These are phyloP conservation scores for Cancer borealis DNA, from an alignment of 2,888 invertebrate species.

Conservation along the genomic window DNA sequence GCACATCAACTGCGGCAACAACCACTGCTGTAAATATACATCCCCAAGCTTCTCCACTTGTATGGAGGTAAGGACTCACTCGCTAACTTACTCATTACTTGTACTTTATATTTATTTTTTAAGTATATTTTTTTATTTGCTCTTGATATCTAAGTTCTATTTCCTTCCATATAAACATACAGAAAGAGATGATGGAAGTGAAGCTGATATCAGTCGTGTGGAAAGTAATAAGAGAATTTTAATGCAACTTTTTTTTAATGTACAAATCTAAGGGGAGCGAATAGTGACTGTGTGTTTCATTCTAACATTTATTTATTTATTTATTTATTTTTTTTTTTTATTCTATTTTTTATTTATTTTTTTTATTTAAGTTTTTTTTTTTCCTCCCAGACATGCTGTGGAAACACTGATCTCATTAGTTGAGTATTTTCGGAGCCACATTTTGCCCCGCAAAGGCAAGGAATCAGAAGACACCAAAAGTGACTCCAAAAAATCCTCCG, in stretches of 20 bases:
- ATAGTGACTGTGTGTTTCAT: too few relatives aligned
- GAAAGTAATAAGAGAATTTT: too few relatives aligned
- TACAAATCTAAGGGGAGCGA: too few relatives aligned
- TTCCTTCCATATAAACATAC: background rate
- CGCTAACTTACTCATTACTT: background rate
- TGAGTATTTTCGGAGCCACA: constrained; percentile 89
- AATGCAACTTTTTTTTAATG: too few relatives aligned
- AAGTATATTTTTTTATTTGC: background rate
- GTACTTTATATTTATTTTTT: background rate
- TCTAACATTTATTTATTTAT: background rate
- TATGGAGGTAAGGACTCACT: constrained; percentile 72
- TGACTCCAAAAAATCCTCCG: constrained; percentile 77
- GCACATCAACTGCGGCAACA: constrained; percentile 78
- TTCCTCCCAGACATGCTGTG: constrained; percentile 86
- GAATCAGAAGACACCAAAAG: constrained; percentile 68
- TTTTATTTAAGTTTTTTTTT: too few relatives aligned
- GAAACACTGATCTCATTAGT: constrained; percentile 90
- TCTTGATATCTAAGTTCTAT: background rate
- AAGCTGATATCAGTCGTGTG: too few relatives aligned
- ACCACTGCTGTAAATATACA: constrained; percentile 83
- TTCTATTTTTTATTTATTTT: too few relatives aligned
- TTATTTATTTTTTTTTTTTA: background rate
- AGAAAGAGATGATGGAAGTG: too few relatives aligned
- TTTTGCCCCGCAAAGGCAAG: constrained; percentile 85
- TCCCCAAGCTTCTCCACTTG: constrained; percentile 89